Conservation (phyloP, 2,113 vertebrate species). For the Arizona elegans region DNA sequence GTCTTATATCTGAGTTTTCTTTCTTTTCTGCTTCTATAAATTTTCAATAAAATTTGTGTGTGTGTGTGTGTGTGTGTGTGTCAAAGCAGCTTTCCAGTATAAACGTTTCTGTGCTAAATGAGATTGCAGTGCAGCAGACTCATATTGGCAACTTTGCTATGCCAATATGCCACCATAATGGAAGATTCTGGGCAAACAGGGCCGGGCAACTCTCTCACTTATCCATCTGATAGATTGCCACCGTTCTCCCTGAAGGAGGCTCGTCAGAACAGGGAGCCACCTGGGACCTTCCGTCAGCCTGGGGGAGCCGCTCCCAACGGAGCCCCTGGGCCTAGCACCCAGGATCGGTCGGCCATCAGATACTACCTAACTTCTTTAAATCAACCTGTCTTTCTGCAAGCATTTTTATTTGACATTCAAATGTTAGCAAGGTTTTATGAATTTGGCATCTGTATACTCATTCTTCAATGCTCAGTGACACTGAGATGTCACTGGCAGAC, state of each 20-base stretch:
- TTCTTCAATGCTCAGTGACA: neutral
- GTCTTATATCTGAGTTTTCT: neutral
- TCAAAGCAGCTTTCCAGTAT: neutral
- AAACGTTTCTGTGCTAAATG: neutral
- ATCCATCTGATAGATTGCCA: too few species aligned
- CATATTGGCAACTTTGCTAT: neutral
- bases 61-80: too few species aligned
- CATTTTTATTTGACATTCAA: neutral
- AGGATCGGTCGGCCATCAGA: too few species aligned
- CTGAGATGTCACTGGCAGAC: rapidly evolving
- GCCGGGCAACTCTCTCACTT: too few species aligned
- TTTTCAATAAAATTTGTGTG: neutral
- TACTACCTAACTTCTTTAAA: neutral
- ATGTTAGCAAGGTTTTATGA: neutral
- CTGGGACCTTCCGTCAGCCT: too few species aligned
- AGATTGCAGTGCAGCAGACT: neutral
- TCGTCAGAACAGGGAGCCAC: too few species aligned
- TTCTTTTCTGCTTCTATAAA: neutral
- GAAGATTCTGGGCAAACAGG: too few species aligned
- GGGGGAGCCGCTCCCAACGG: too few species aligned
- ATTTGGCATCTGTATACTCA: neutral
- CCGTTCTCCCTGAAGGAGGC: too few species aligned
- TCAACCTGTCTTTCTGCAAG: neutral
- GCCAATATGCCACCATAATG: too few species aligned
- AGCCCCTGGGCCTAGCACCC: too few species aligned